Conservation (phyloP, 2,797 vertebrate species). For the Malurus leucopterus region DNA sequence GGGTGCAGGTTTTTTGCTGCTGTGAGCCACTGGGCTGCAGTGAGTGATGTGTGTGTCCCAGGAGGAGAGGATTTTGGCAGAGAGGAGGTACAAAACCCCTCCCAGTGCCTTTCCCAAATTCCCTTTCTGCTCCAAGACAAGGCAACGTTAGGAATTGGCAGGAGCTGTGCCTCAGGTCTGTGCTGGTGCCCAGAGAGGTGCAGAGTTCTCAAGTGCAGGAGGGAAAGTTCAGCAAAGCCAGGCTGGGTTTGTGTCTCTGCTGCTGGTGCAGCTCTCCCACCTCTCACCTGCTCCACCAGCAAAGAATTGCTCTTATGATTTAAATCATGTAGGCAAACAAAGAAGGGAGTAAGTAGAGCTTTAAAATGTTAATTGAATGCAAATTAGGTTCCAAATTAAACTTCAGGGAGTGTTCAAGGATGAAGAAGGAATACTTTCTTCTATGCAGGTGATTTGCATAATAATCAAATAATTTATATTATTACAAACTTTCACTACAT, state of each 20-base stretch:
- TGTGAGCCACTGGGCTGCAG: not conserved
- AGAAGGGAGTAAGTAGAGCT: not conserved
- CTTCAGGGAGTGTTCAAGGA: not conserved
- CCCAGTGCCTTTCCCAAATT: not conserved
- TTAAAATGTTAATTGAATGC: constrained; percentile 17
- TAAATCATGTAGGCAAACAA: constrained; percentile 6
- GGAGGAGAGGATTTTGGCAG: not conserved
- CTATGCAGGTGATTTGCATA: not conserved
- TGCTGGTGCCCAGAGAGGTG: not conserved
- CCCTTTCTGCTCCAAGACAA: not conserved
- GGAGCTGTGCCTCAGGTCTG: not conserved
- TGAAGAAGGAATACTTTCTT: not conserved
- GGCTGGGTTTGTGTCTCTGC: not conserved
- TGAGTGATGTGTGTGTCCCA: not conserved
- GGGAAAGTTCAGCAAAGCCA: not conserved
- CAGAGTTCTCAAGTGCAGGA: not conserved
- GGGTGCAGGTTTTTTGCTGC: not conserved
- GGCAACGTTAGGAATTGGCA: not conserved
- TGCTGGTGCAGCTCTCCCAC: not conserved
- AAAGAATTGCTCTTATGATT: not conserved
- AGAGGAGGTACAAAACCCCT: not conserved
- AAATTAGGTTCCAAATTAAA: constrained; percentile 11
- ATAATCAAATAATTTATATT: not conserved
- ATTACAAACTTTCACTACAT: not conserved
- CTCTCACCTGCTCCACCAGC: not conserved